Percentiles rank a stretch among this genome's conserved stretches.
Conservation (phyloP, 2,888 invertebrate species). For the Biston stratarius region DNA sequence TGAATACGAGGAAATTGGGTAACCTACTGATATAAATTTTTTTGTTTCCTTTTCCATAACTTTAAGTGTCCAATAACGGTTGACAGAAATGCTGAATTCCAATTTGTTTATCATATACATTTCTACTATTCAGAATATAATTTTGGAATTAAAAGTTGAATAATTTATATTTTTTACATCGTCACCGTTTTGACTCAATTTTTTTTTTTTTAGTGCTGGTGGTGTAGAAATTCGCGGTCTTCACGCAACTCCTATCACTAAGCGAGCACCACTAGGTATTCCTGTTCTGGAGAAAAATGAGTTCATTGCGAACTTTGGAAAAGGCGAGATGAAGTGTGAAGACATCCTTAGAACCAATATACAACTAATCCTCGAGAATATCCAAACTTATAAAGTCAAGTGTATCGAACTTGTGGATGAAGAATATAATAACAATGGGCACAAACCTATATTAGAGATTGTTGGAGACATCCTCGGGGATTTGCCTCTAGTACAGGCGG, state of each 20-base stretch:
- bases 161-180: neutral
- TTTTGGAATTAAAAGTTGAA: neutral
- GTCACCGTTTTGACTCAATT: neutral
- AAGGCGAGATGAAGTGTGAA: constrained; percentile 73
- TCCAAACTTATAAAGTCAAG: constrained; percentile 87
- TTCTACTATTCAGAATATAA: too few species aligned
- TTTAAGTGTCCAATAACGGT: too few species aligned
- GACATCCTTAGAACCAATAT: constrained; percentile 87
- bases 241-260: constrained; percentile 91
- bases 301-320: constrained; percentile 89
- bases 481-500: constrained; percentile 89
- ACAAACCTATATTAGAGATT: constrained; percentile 81
- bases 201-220: constrained; percentile 83
- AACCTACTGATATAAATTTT: too few species aligned
- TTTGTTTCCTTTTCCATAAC: too few species aligned
- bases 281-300: constrained; percentile 92
- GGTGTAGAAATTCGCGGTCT: constrained; percentile 93
- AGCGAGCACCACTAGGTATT: constrained; percentile 88
- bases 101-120: too few species aligned
- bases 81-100: too few species aligned
- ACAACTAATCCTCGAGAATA: constrained; percentile 91
- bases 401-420: constrained; percentile 83
- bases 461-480: constrained; percentile 88
- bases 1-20: too few species aligned
- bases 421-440: constrained; percentile 79